Base-by-base conservation (phyloP, 2,888 invertebrate genomes). In the Caenorhabditis angaria region DNA sequence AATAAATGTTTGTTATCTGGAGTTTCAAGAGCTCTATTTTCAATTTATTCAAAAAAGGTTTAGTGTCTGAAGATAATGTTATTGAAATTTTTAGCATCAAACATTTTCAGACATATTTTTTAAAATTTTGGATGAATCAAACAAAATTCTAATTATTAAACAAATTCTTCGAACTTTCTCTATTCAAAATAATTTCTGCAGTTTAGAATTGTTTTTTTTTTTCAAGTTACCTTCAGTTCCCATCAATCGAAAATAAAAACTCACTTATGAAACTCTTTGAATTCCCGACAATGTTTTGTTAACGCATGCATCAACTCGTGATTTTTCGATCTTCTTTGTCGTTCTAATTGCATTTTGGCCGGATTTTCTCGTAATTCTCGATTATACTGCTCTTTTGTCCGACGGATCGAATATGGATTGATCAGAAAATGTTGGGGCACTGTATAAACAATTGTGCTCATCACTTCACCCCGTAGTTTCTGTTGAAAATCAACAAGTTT, bases 291-390 rank as follows among this genome's bases (percentile, higher is more conserved):
- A 55, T 69, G 65, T 24, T 61, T 64, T 10, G 27, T n/a, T 25
- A 74, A 35, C 28, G 48, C 94, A 84, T 93, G 94, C 78, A 99
- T 90, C 89, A 97, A 97, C 90, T 97, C 97, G 90, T 91, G 94
- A 89, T 99, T 97, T 87, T 96, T 96, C 89, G 97, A 96, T 12
- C 96, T 91, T 14, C 95, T 92, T 88, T 95, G 95, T 60, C 95
- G 91, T 89, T 99, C 97, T 4, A 96, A 95, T 88, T 97, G 97
- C 60, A 97, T 90, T 89, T 97, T 97, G 90, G 97, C 97, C 88
- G 99, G 97, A 87, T 97, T 97, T 88, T 99, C 97, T 53, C 97
- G 90, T 88, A 96, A 96, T 89, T 99, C 99, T 0, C 97, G 97
- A 53, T 96, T 94, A 53, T 69, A 73, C 12, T 73, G 69, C 0